These are phyloP conservation scores for Otus sunia DNA, from an alignment of 2,113 vertebrate genomes.

Conservation along the genomic window DNA sequence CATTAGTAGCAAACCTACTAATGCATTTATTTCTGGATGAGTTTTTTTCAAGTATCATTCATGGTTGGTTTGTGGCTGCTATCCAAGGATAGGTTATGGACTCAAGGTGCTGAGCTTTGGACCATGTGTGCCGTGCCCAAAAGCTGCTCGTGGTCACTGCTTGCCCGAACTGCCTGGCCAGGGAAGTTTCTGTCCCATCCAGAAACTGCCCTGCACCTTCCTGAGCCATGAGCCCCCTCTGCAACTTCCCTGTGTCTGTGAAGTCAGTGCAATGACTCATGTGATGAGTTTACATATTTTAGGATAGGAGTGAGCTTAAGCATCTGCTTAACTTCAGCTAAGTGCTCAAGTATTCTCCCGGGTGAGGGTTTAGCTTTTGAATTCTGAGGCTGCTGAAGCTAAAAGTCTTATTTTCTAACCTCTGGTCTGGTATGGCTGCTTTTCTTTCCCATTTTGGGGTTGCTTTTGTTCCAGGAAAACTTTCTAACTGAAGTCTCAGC, in stretches of 20 bases:
- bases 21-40: neutral
- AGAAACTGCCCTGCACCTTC: neutral
- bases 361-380: neutral
- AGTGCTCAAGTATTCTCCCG: neutral
- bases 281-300: accelerated
- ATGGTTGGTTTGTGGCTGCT: accelerated
- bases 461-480: neutral
- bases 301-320: neutral
- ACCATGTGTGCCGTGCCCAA: neutral
- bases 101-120: neutral
- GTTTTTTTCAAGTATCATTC: neutral
- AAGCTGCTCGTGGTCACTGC: accelerated
- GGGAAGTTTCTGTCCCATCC: neutral
- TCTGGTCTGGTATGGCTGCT: neutral
- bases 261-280: neutral
- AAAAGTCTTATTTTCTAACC: neutral
- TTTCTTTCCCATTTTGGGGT: neutral
- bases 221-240: neutral
- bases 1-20: neutral
- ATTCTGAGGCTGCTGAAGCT: neutral
- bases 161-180: neutral
- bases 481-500: neutral
- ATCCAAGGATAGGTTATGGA: accelerated
- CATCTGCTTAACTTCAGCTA: neutral
- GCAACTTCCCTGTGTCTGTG: accelerated